Conservation (phyloP, 2,797 vertebrate species). For the Typhlichthys eigenmanni region DNA sequence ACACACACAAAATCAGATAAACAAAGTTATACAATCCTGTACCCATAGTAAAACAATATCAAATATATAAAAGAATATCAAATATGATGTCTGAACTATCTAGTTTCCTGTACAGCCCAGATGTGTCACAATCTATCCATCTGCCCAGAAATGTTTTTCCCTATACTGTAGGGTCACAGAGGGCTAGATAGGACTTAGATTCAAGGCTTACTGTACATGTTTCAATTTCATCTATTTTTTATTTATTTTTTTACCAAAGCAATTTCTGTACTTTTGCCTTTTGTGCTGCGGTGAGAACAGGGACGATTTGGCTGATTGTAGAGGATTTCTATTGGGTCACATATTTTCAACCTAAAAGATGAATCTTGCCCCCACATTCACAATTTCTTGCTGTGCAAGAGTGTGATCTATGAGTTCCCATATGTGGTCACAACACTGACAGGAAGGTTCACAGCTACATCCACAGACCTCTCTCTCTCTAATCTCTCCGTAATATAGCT, state of each 20-base stretch:
- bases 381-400: background rate
- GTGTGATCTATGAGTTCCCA: background rate
- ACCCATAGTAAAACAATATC: background rate
- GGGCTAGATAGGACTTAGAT: background rate
- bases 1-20: too few relatives aligned
- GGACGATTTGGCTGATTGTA: background rate
- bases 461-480: slow-evolving; percentile 47
- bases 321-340: background rate
- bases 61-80: background rate
- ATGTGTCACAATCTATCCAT: background rate
- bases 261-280: background rate
- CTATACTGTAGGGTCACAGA: background rate
- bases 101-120: background rate
- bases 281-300: background rate
- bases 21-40: background rate
- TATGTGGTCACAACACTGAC: slow-evolving; percentile 7
- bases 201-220: background rate
- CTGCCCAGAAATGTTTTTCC: background rate
- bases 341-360: background rate
- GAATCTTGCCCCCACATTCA: background rate
- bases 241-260: background rate
- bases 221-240: background rate
- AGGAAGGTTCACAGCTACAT: slow-evolving; percentile 50
- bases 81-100: background rate
- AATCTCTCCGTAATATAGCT: slow-evolving; percentile 69